These are phyloP conservation scores for Oreocharis arfaki DNA, from an alignment of 2,113 vertebrate species.

Conservation along the genomic window DNA sequence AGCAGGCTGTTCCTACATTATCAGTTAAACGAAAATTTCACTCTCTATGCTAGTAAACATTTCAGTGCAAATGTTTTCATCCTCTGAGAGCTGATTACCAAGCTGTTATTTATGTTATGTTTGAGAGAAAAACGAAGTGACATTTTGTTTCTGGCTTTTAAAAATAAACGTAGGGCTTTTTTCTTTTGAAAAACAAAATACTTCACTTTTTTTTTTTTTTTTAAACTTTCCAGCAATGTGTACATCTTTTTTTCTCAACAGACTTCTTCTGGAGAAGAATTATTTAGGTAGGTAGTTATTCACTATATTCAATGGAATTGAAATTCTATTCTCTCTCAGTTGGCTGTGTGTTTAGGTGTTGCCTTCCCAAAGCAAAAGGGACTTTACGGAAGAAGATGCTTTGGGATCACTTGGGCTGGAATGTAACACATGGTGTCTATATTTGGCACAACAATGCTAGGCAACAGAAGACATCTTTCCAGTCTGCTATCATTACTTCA, in stretches of 20 bases:
- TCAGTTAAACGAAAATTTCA: neutral
- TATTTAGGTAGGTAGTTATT: neutral
- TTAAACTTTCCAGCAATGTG: neutral
- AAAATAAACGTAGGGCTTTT: neutral
- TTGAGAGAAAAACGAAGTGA: neutral
- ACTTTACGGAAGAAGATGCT: neutral
- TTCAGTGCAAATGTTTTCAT: neutral
- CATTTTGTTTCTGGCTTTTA: neutral
- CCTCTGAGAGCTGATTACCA: neutral
- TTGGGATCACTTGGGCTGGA: neutral
- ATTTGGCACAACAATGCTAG: conserved; percentile 1
- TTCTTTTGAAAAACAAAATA: neutral
- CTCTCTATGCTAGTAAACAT: neutral
- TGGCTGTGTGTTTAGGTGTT: neutral
- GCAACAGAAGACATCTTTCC: neutral
- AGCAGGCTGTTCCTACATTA: neutral
- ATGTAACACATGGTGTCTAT: neutral
- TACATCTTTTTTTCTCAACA: neutral
- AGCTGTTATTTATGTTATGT: neutral
- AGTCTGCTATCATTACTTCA: neutral
- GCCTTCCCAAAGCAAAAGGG: neutral
- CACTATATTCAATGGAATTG: neutral
- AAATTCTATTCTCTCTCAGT: neutral
- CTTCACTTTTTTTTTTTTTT: neutral
- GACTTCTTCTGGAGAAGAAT: neutral